A percentile compares a stretch with the other conserved stretches of the same genome.
Conservation (phyloP, 2,797 vertebrate genomes). For the Rachycentron canadum region DNA sequence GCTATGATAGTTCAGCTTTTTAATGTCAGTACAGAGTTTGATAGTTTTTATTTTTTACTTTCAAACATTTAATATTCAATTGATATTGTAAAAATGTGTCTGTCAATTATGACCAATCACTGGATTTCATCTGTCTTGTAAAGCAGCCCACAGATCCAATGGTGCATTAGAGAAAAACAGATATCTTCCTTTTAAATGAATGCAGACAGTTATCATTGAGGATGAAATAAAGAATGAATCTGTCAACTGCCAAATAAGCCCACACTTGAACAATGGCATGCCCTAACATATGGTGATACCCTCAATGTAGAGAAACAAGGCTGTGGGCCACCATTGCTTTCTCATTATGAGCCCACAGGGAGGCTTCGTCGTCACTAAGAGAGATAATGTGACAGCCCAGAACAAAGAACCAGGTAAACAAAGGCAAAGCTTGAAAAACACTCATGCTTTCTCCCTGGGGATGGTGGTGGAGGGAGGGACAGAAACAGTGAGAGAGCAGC, state of each 20-base stretch:
- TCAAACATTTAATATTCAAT: slow-evolving; percentile 10
- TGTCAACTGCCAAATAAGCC: slow-evolving; percentile 52
- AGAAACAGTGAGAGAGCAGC: slow-evolving; percentile 1
- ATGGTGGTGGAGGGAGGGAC: not conserved
- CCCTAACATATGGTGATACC: slow-evolving; percentile 42
- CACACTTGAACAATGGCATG: slow-evolving; percentile 25
- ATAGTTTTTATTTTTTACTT: not conserved
- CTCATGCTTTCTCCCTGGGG: slow-evolving; percentile 26
- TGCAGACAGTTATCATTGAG: slow-evolving; percentile 13
- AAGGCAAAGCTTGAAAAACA: slow-evolving; percentile 65
- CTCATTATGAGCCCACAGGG: slow-evolving; percentile 75
- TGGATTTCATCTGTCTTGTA: slow-evolving; percentile 9
- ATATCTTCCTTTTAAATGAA: slow-evolving; percentile 22
- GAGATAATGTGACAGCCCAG: slow-evolving; percentile 77
- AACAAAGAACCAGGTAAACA: slow-evolving; percentile 78
- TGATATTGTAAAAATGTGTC: slow-evolving; percentile 11
- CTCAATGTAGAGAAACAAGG: slow-evolving; percentile 49
- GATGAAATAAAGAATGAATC: slow-evolving; percentile 18
- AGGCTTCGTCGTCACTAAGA: slow-evolving; percentile 66
- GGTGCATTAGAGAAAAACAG: slow-evolving; percentile 7
- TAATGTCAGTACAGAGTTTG: slow-evolving; percentile 23
- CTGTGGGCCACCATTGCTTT: slow-evolving; percentile 52
- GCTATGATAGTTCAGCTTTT: slow-evolving; percentile 34
- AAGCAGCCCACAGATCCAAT: not conserved
- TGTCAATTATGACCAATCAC: not conserved